phyloP scores from a whole-genome alignment of 2,888 invertebrate species.

The Bombylius discolor region DNA sequence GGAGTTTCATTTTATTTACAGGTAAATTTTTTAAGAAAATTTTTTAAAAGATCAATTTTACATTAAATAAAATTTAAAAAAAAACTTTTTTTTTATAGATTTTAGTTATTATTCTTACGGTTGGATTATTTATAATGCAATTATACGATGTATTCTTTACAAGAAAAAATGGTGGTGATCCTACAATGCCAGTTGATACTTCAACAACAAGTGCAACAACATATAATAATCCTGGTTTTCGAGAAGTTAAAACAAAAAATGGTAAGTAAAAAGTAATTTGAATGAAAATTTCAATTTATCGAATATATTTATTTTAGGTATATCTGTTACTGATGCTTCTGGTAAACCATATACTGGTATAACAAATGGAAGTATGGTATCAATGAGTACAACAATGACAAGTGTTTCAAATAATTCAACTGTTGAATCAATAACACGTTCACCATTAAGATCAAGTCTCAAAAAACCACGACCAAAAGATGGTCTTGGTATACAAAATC shows the following conservation, averaged over 20 bases:
- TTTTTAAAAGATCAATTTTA: too few species aligned
- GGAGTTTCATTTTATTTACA: conserved; percentile 81
- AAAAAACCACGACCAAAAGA: conserved; percentile 59
- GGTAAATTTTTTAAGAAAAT: conserved; percentile 45
- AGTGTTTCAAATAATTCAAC: conserved; percentile 41
- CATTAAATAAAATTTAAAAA: too few species aligned
- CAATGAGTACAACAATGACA: conserved; percentile 61
- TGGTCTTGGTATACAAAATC: conserved; percentile 76
- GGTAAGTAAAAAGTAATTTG: conserved; percentile 19
- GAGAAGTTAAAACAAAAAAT: conserved; percentile 49
- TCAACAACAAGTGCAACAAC: conserved; percentile 52
- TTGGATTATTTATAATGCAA: conserved; percentile 61
- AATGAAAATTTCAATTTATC: not conserved
- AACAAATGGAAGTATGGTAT: conserved; percentile 54
- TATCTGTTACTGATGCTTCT: conserved; percentile 78
- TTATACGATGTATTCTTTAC: conserved; percentile 71
- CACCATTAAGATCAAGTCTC: conserved; percentile 65
- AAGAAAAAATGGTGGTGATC: conserved; percentile 64
- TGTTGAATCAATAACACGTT: conserved; percentile 40
- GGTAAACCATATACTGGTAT: conserved; percentile 65
- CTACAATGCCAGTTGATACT: conserved; percentile 49
- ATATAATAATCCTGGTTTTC: conserved; percentile 76
- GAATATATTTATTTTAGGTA: conserved; percentile 37
- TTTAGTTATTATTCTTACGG: conserved; percentile 61
- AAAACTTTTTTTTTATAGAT: conserved; percentile 44